Percentiles rank a stretch among this genome's conserved stretches.
Conservation (phyloP, 1,140 invertebrate species). For the Nephila pilipes region DNA sequence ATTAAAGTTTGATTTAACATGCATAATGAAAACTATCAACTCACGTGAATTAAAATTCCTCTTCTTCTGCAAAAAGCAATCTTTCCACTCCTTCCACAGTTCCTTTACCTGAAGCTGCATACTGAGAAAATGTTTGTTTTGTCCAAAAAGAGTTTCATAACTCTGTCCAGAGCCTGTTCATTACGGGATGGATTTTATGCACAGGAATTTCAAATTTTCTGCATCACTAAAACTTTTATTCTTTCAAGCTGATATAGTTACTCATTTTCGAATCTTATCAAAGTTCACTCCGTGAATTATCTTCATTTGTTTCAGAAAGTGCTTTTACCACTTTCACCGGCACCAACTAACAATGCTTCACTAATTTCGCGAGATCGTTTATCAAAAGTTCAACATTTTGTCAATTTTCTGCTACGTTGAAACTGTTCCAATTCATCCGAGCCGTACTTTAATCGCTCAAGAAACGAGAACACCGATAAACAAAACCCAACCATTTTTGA, state of each 20-base stretch:
- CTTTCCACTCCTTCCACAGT: slow-evolving; percentile 94
- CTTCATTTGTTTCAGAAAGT: slow-evolving; percentile 99
- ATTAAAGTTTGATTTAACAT: not conserved
- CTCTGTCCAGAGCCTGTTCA: slow-evolving; percentile 85
- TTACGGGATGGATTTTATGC: slow-evolving; percentile 90
- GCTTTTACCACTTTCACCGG: slow-evolving; percentile 96
- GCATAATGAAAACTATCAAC: slow-evolving; percentile 79
- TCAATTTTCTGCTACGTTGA: slow-evolving; percentile 90
- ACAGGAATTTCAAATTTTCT: slow-evolving; percentile 96
- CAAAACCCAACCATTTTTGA: slow-evolving; percentile 77
- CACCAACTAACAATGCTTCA: slow-evolving; percentile 91
- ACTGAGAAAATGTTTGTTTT: slow-evolving; percentile 90
- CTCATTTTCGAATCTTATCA: slow-evolving; percentile 89
- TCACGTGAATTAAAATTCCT: slow-evolving; percentile 98
- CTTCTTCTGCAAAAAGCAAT: slow-evolving; percentile 94
- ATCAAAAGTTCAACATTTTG: slow-evolving; percentile 88
- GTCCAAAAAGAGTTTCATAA: slow-evolving; percentile 87
- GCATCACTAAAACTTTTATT: slow-evolving; percentile 98
- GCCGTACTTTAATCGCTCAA: slow-evolving; percentile 84
- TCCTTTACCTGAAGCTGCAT: slow-evolving; percentile 89
- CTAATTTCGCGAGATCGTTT: slow-evolving; percentile 85
- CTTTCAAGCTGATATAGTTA: slow-evolving; percentile 95
- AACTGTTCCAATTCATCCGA: slow-evolving; percentile 90
- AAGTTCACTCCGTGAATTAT: slow-evolving; percentile 98
- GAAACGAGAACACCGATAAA: slow-evolving; percentile 85